Evolutionary conservation across 2,113 vertebrate genomes (phyloP), one percentile per base, ranked within the genome.

Genomic region (Nematolebias whitei): DNA sequence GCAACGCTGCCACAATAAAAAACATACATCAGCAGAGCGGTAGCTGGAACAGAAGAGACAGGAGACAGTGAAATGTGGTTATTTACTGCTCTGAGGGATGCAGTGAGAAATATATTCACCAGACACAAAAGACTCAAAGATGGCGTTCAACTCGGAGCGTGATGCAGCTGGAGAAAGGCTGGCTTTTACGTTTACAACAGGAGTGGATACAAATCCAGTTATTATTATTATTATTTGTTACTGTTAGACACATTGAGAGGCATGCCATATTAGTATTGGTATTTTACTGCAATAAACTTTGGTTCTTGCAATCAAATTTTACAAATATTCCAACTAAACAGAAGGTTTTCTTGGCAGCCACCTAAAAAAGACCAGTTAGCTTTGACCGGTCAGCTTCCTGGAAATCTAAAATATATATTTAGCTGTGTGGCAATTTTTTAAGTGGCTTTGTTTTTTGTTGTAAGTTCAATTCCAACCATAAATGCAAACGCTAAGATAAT

Each of bases 11-110:
- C 15, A 43, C 32, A 54, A 61, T 85, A 55, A 77, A 78, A 82
- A 78, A 59, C 86, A 84, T 80, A 85, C 82, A 86, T 90, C 87
- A 89, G 18, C 38, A 32, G 52, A 84, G 81, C 84, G 74, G 85
- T 86, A 88, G 87, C 85, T 64, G 48, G 62, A 82, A 59, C 51
- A 20, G 58, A 54, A 20, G 23, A 71, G 70, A 61, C 4, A 66
- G 19, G 32, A 66, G 67, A 73, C 22, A 55, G 73, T 57, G 62
- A 69, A 65, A 14, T 58, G 24, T 16, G 63, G 1, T 85, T 85
- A 88, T 90, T 84, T 87, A 88, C 85, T 76, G 77, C 83, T 68
- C 2, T 6, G 35, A 60, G 15, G 54, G 59, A 61, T 39, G 12
- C 59, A 56, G 74, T 67, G 64, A 81, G 75, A 68, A 70, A 78